Base-by-base conservation (phyloP, 2,888 invertebrate genomes). In the Globia sparganii region DNA sequence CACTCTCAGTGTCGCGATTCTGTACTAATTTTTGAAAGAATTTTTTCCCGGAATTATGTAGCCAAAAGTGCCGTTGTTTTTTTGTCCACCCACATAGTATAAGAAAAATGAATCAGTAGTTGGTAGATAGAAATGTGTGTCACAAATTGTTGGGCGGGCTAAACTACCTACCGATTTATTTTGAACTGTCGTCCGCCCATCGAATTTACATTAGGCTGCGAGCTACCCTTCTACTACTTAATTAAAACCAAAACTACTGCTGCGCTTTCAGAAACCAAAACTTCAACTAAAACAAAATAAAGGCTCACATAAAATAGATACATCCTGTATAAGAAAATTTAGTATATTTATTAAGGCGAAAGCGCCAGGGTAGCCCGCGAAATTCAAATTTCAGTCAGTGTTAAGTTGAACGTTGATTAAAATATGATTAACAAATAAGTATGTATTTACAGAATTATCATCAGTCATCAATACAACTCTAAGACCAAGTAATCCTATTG, bases 111-210 rank as follows among this genome's bases (percentile, higher is more conserved):
- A 59, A 49, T 59, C 8, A 6, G 34, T 43, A 18, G 43, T 66
- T 18, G n/a, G 11, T 62, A 15, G 8, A 53, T n/a, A 49, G 13
- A 69, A 21, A 8, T 66, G 28, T 49, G 15, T 68, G 40, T 49
- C 37, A 31, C 6, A 40, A 40, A 49, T 21, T 31, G 18, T 71
- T n/a, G 59, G 43, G 18, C 25, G 18, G 8, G 25, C 25, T 43
- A 25, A 43, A 34, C 5, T 43, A 25, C 13, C 53, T 37, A 18
- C 15, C 21, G 53, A 78, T 74, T 74, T 58, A 78, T 69, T 46
- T 15, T 25, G 4, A 37, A 53, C 18, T 28, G 37, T 21, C 34
- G 37, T 21, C 53, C 53, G 25, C 15, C 15, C 34, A 46, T 31
- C 9, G 0, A 18, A 68, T 34, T 67, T 43, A 25, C n/a, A n/a